Evolutionary conservation across 2,888 invertebrate species (phyloP).

Genomic region (Oscheius myriophilus): DNA sequence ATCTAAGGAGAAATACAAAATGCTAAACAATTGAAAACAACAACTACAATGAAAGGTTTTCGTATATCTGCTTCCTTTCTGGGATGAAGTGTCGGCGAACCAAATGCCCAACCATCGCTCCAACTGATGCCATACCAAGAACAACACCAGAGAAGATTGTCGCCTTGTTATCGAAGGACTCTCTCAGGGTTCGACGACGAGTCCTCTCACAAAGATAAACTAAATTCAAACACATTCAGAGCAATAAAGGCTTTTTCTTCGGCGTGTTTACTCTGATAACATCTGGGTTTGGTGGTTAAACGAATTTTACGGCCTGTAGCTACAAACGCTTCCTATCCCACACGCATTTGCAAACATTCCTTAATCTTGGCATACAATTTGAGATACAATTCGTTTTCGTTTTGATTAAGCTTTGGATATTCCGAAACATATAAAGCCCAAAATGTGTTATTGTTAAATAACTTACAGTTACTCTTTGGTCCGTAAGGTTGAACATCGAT

Average conservation of each 20-base stretch:
- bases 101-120: slow-evolving; percentile 57
- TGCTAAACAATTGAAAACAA: too few species aligned
- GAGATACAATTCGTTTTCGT: too few species aligned
- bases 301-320: too few species aligned
- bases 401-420: too few species aligned
- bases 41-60: slow-evolving; percentile 30
- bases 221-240: slow-evolving; percentile 34
- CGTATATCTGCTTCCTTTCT: slow-evolving; percentile 58
- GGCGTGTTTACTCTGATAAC: too few species aligned
- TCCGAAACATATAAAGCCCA: too few species aligned
- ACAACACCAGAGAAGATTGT: slow-evolving; percentile 64
- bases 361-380: too few species aligned
- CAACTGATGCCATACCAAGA: slow-evolving; percentile 60
- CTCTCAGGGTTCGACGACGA: slow-evolving; percentile 59
- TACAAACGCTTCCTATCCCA: too few species aligned
- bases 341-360: too few species aligned
- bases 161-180: slow-evolving; percentile 61
- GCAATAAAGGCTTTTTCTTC: not conserved
- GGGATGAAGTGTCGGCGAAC: slow-evolving; percentile 60
- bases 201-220: slow-evolving; percentile 67
- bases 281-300: too few species aligned
- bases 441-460: not conserved
- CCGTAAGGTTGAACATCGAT: slow-evolving; percentile 65
- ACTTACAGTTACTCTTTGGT: slow-evolving; percentile 65
- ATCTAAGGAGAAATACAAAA: too few species aligned